These are phyloP conservation scores for Acrobasis suavella DNA, from an alignment of 2,888 invertebrate species.

Conservation along the genomic window DNA sequence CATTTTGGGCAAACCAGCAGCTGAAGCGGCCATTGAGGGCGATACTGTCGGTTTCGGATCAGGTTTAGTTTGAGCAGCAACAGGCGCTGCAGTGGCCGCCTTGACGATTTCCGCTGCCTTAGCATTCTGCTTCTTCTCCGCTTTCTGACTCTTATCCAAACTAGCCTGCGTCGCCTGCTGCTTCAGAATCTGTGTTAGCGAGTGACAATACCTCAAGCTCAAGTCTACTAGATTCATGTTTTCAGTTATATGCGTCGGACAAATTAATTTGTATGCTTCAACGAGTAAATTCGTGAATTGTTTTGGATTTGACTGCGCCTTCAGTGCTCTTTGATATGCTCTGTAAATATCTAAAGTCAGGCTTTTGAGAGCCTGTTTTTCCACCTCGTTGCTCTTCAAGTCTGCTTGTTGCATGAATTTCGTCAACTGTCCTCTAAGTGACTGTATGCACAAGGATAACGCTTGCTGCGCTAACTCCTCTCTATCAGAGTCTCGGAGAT, in stretches of 20 bases:
- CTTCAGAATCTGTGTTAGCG: conserved; percentile 82
- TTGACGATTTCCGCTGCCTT: conserved; percentile 53
- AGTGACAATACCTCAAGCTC: conserved; percentile 87
- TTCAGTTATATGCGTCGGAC: conserved; percentile 83
- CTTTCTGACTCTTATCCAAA: conserved; percentile 61
- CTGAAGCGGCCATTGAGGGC: conserved; percentile 35
- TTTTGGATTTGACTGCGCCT: conserved; percentile 80
- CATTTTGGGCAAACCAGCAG: conserved; percentile 56
- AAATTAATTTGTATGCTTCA: conserved; percentile 87
- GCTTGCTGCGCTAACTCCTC: conserved; percentile 91
- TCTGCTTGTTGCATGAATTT: conserved; percentile 76
- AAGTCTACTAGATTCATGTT: conserved; percentile 85
- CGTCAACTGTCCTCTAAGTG: conserved; percentile 84
- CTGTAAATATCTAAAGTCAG: conserved; percentile 84
- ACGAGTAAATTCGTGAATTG: conserved; percentile 85
- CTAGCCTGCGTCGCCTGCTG: conserved; percentile 72
- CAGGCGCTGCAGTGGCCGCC: conserved; percentile 32
- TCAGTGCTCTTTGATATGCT: conserved; percentile 86
- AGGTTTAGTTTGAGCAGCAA: conserved; percentile 40
- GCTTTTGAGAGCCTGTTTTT: conserved; percentile 75
- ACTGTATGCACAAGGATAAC: conserved; percentile 87
- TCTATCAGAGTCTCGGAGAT: conserved; percentile 92
- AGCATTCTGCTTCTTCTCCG: conserved; percentile 62
- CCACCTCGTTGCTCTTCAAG: conserved; percentile 68
- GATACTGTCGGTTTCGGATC: conserved; percentile 46